These are phyloP conservation scores for Drosophila nasuta DNA, from an alignment of 1,140 invertebrate species.

Conservation along the genomic window DNA sequence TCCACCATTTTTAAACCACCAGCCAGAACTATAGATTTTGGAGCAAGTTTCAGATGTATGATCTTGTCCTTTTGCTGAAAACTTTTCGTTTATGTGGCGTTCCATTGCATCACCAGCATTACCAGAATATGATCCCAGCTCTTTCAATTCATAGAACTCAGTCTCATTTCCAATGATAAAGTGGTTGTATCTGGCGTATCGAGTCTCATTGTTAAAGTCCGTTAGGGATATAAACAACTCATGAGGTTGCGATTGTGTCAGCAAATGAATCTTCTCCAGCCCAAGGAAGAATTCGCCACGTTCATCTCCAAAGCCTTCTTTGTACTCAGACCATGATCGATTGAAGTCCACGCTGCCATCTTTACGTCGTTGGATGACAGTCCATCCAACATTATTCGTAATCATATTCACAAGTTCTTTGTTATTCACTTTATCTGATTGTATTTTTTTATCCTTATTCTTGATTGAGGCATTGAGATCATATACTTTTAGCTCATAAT, in stretches of 20 bases:
- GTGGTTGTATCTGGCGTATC: constrained; percentile 14
- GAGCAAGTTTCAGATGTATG: constrained; percentile 88
- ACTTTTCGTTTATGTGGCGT: constrained; percentile 88
- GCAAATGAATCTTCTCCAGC: constrained; percentile 10
- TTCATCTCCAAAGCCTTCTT: constrained; percentile 2
- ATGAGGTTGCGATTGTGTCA: constrained; percentile 24
- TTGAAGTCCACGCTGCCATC: constrained; percentile 8
- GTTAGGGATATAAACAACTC: constrained; percentile 12
- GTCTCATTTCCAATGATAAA: constrained; percentile 79
- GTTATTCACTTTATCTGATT: too few relatives aligned
- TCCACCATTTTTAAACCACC: constrained; percentile 86
- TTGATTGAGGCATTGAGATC: too few relatives aligned
- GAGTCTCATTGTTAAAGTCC: constrained; percentile 2
- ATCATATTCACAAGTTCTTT: too few relatives aligned
- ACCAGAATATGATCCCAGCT: constrained; percentile 87
- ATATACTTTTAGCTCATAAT: background rate
- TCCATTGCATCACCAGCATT: constrained; percentile 88
- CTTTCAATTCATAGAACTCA: constrained; percentile 87
- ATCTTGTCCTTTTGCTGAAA: constrained; percentile 89
- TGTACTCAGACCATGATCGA: background rate
- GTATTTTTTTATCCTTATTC: too few relatives aligned
- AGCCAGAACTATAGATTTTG: constrained; percentile 86
- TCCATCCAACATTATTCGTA: background rate
- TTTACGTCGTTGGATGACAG: background rate
- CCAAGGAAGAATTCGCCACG: constrained; percentile 20